Base-by-base conservation (phyloP, 2,113 vertebrate species). In the Pipa parva region DNA sequence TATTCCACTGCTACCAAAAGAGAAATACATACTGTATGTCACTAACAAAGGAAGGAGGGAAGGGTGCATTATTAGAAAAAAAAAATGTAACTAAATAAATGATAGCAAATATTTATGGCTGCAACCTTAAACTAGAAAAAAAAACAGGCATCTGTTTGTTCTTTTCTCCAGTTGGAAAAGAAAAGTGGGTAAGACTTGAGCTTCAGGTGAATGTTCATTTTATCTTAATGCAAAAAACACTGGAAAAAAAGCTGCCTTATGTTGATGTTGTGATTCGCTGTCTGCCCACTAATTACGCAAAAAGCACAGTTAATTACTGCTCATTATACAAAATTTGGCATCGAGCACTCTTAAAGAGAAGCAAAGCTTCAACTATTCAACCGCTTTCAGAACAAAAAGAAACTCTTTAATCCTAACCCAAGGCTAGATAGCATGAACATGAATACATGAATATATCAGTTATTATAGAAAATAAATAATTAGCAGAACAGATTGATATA, bases 231-330 rank as follows among this genome's bases (percentile, higher is more conserved):
- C 61, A 63, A 63, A 63, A 37, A 21, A 63, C n/a, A 52, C 61
- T 52, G 22, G n/a, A 63, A 63, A 27, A 37, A 63, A 28, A 25
- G 33, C 29, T 49, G 31, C 48, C 31, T 48, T 52, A 37, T 50
- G 17, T 22, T 37, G 61, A 63, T 63, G 48, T 63, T 63, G 46
- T 52, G 61, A 63, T 63, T 51, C 29, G 21, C 60, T 20, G 20
- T 51, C 46, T 52, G 59, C 27, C 21, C 15, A 52, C 17, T 63
- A 63, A 63, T 63, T 63, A 52, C 49, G 36, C 48, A 63, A 29
- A 63, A 51, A 51, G 49, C 28, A 49, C 46, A 63, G 61, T 63
- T 51, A 63, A 63, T 52, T 37, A 63, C 48, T 36, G 61, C 22
- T 52, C 17, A 22, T 52, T 63, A 28, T 36, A 22, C 46, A n/a